phyloP scores from a whole-genome alignment of 2,888 invertebrate species.

The Drosophila dives region DNA sequence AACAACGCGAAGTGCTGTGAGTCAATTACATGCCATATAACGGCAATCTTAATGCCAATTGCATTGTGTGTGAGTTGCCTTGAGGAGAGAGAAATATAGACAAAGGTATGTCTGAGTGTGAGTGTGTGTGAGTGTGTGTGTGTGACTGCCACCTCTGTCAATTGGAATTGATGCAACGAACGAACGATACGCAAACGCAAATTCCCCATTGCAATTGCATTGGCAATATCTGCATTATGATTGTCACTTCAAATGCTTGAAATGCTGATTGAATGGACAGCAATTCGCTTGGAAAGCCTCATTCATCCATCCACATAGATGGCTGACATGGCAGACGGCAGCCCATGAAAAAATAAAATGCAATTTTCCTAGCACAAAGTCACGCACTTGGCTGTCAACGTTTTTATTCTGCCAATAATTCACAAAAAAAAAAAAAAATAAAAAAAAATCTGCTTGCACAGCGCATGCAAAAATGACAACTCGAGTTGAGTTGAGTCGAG shows the following conservation, averaged over 20 bases:
- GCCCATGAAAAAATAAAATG: slow-evolving; percentile 50
- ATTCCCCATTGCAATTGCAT: slow-evolving; percentile 50
- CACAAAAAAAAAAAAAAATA: slow-evolving; percentile 32
- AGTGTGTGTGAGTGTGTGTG: background rate
- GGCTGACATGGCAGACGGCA: slow-evolving; percentile 10
- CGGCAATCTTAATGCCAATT: slow-evolving; percentile 51
- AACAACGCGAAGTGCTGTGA: slow-evolving; percentile 70
- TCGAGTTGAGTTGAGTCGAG: slow-evolving; percentile 23
- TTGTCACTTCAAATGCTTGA: slow-evolving; percentile 75
- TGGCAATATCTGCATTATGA: slow-evolving; percentile 76
- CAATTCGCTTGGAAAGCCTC: slow-evolving; percentile 68
- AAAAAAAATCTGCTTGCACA: slow-evolving; percentile 44
- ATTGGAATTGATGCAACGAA: slow-evolving; percentile 1
- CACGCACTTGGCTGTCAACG: slow-evolving; percentile 76
- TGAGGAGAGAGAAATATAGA: background rate
- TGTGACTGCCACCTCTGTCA: slow-evolving; percentile 5
- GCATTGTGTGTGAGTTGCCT: slow-evolving; percentile 20
- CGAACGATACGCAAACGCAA: slow-evolving; percentile 5
- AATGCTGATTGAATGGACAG: slow-evolving; percentile 79
- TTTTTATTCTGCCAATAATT: slow-evolving; percentile 77
- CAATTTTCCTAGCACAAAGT: slow-evolving; percentile 48
- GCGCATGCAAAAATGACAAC: slow-evolving; percentile 64
- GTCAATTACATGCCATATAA: slow-evolving; percentile 73
- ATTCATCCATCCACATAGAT: slow-evolving; percentile 12
- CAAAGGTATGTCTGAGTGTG: background rate